Evolutionary conservation across 2,797 vertebrate genomes (phyloP).

Genomic region (Lutjanus campechanus): DNA sequence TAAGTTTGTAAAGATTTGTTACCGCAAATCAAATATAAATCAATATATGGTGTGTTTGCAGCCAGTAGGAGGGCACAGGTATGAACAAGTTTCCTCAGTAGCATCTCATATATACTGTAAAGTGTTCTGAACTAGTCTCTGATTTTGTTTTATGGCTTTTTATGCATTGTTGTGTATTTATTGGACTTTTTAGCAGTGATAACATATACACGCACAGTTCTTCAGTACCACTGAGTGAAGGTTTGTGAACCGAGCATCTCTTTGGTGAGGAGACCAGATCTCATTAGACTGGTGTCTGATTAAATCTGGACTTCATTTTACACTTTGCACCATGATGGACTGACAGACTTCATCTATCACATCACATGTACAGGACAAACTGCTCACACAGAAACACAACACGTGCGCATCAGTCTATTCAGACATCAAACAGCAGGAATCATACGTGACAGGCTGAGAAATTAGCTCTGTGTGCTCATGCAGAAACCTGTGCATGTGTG

Average conservation of each 20-base stretch:
- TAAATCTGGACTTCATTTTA: constrained; percentile 4
- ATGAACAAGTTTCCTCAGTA: not conserved
- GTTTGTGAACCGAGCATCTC: not conserved
- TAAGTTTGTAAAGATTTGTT: no score
- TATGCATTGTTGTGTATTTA: not conserved
- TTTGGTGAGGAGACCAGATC: not conserved
- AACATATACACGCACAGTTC: not conserved
- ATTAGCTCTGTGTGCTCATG: constrained; percentile 6
- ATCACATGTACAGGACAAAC: constrained; percentile 10
- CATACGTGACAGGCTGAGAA: constrained; percentile 21
- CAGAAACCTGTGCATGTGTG: not conserved
- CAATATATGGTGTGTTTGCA: no score
- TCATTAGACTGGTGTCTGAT: constrained; percentile 11
- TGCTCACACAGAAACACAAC: not conserved
- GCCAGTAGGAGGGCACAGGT: not conserved
- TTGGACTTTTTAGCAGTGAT: not conserved
- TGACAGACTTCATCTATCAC: constrained; percentile 33
- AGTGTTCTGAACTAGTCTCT: not conserved
- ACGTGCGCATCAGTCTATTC: not conserved
- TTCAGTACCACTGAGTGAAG: not conserved
- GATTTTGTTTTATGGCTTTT: not conserved
- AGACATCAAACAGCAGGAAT: constrained; percentile 8
- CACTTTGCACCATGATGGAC: constrained; percentile 4
- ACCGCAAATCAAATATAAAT: no score
- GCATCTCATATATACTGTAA: not conserved